Conservation (phyloP, 2,113 vertebrate genomes). For the Rhabdornis inornatus region DNA sequence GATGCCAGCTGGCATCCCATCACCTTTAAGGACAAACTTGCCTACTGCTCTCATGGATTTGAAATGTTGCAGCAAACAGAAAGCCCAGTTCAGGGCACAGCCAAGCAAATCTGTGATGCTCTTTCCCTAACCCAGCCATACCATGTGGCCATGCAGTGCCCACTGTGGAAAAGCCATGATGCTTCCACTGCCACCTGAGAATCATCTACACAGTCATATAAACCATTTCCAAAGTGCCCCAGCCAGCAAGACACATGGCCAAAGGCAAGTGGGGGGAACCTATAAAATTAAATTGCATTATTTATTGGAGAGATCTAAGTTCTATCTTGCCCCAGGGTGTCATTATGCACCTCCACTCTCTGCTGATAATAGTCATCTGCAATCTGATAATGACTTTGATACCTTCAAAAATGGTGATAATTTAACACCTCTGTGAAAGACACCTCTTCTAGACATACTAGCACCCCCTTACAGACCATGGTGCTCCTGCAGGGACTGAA, state of each 20-base stretch:
- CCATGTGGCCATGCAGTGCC: neutral
- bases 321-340: conserved; percentile 53
- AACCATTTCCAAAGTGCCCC: neutral
- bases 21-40: neutral
- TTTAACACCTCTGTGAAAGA: conserved; percentile 9
- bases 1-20: neutral
- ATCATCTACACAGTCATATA: neutral
- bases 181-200: neutral
- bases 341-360: conserved; percentile 48
- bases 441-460: neutral
- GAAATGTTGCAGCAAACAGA: neutral
- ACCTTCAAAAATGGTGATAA: neutral
- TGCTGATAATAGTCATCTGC: neutral
- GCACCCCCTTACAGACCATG: neutral
- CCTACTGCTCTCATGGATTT: neutral
- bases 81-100: neutral
- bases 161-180: neutral
- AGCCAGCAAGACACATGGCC: neutral
- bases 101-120: neutral
- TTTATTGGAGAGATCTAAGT: conserved; percentile 33
- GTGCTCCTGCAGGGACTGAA: neutral
- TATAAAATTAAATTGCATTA: conserved; percentile 63
- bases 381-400: conserved; percentile 34
- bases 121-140: neutral
- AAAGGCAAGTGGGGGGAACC: neutral